A percentile compares a stretch with the other conserved stretches of the same genome.
phyloP scores from a whole-genome alignment of 2,113 vertebrate species.

The Sapayoa aenigma region DNA sequence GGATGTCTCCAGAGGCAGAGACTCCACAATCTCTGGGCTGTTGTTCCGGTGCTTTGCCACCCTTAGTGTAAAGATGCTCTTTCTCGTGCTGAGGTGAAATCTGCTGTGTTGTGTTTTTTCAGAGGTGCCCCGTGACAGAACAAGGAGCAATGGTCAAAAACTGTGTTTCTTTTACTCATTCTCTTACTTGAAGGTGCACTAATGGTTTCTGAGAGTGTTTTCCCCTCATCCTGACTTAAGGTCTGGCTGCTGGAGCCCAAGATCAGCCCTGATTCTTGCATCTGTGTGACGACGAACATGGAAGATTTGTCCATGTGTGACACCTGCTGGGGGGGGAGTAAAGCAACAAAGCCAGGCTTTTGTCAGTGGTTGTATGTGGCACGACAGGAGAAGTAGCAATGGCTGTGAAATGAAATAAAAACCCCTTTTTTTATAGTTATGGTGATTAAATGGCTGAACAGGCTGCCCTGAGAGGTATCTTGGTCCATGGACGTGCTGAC shows the following conservation, averaged over 20 bases:
- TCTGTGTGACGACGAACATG: too few relatives aligned
- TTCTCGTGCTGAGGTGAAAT: not conserved
- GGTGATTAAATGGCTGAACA: not conserved
- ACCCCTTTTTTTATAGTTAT: not conserved
- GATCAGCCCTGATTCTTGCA: not conserved
- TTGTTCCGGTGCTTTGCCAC: not conserved
- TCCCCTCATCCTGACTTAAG: not conserved
- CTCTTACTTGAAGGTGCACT: not conserved
- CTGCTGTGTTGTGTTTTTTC: too few relatives aligned
- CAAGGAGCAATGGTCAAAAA: too few relatives aligned
- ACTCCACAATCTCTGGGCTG: accelerated
- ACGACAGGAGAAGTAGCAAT: not conserved
- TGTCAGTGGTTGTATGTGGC: not conserved
- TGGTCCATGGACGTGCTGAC: not conserved
- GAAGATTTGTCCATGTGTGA: not conserved
- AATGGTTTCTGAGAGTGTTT: not conserved
- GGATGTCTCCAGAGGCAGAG: too few relatives aligned
- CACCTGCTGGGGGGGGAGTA: not conserved
- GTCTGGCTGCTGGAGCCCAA: not conserved
- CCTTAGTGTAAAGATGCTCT: not conserved
- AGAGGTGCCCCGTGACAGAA: too few relatives aligned
- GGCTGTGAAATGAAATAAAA: not conserved
- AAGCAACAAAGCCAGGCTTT: not conserved
- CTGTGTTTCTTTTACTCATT: not conserved
- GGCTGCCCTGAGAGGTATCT: not conserved